These are phyloP conservation scores for Eupithecia pulchellata DNA, from an alignment of 2,888 invertebrate species.

Conservation along the genomic window DNA sequence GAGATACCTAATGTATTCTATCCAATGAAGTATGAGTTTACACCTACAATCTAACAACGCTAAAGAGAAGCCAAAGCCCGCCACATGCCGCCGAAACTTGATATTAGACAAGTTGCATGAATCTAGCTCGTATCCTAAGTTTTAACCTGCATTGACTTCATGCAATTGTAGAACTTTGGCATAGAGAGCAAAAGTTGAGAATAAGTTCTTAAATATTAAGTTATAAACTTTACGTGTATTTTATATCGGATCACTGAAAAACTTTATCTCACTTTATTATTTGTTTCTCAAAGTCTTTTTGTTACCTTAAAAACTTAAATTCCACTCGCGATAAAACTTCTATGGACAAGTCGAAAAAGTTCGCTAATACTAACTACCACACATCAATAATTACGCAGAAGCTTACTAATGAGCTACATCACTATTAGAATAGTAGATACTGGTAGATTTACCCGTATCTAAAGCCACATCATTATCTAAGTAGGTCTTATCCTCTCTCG, in stretches of 20 bases:
- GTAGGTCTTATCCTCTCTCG: neutral
- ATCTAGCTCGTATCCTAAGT: neutral
- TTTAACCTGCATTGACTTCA: slow-evolving; percentile 6
- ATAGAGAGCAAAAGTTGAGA: neutral
- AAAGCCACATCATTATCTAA: neutral
- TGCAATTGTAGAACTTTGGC: slow-evolving; percentile 12
- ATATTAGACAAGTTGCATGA: slow-evolving; percentile 45
- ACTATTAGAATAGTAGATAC: neutral
- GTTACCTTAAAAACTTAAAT: neutral
- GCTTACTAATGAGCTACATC: neutral
- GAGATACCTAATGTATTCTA: neutral
- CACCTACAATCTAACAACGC: slow-evolving; percentile 18
- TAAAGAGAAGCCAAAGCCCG: slow-evolving; percentile 21
- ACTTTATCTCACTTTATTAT: neutral
- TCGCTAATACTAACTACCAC: too few species aligned
- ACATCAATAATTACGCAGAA: neutral
- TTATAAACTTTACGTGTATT: neutral
- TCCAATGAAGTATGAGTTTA: neutral
- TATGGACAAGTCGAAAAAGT: neutral
- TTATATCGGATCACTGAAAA: neutral
- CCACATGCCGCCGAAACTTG: slow-evolving; percentile 40
- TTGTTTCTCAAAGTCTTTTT: neutral
- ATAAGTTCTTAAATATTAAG: neutral
- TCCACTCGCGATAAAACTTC: neutral
- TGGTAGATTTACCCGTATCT: neutral